These are phyloP conservation scores for Drosophila macrospina DNA, from an alignment of 2,888 invertebrate species.

Conservation along the genomic window DNA sequence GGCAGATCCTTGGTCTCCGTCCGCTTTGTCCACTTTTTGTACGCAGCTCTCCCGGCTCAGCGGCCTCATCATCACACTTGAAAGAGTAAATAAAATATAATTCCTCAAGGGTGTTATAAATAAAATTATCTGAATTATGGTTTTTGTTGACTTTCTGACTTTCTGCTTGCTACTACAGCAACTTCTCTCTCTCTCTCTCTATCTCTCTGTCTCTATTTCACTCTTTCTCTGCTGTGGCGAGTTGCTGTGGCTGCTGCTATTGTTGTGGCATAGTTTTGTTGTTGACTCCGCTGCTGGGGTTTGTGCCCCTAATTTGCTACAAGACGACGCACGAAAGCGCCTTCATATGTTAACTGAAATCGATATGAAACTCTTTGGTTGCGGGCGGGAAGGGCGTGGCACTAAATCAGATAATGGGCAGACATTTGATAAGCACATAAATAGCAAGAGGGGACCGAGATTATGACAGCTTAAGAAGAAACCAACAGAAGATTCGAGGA, in stretches of 20 bases:
- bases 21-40: conserved; percentile 47
- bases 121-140: conserved; percentile 84
- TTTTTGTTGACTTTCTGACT: conserved; percentile 82
- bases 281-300: conserved; percentile 32
- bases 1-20: conserved; percentile 45
- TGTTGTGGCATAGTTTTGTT: conserved; percentile 66
- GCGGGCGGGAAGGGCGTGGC: conserved; percentile 29
- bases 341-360: conserved; percentile 60
- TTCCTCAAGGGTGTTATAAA: conserved; percentile 83
- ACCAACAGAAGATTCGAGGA: conserved; percentile 10
- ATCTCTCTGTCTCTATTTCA: not conserved
- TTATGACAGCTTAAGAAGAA: conserved; percentile 39
- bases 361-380: conserved; percentile 40
- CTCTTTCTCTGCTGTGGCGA: conserved; percentile 27
- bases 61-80: conserved; percentile 80
- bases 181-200: not conserved
- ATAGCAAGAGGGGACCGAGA: conserved; percentile 12
- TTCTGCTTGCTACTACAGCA: conserved; percentile 9
- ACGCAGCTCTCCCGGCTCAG: conserved; percentile 45
- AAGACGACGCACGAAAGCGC: conserved; percentile 44
- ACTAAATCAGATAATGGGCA: conserved; percentile 56
- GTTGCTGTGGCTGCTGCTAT: conserved; percentile 24
- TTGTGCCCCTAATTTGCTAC: conserved; percentile 71
- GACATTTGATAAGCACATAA: conserved; percentile 43
- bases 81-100: conserved; percentile 81